Base-by-base conservation (phyloP, 2,113 vertebrate genomes). In the Gopherus flavomarginatus region DNA sequence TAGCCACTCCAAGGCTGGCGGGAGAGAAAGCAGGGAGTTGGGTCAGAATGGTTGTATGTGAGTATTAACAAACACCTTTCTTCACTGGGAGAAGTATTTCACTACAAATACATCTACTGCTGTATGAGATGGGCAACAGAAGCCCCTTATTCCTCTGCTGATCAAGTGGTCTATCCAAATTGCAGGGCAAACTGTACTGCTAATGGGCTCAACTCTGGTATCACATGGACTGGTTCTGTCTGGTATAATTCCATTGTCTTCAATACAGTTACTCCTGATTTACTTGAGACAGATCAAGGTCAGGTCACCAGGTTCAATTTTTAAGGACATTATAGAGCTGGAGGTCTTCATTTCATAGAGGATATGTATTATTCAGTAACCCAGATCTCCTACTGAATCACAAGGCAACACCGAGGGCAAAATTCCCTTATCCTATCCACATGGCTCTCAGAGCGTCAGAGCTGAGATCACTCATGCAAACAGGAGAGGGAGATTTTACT, bases 1-100 rank as follows among this genome's bases (percentile, higher is more conserved):
- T 0, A 98, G 98, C 99, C 99, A 99, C 96, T 99, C 99, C 83
- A 96, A 97, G 1, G 98, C 99, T 99, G 97, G 11, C 50, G 50
- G 83, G 85, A 93, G 75, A 97, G 81, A 86, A 82, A 72, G 89
- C 8, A 77, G 52, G 86, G 31, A 93, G 88, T 11, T 80, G 65
- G 78, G 57, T 29, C 50, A 42, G 24, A 50, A 83, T 62, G 17
- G 8, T 0, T 50, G 0, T 16, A 11, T 2, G 8, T 24, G 16
- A 1, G 11, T 38, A 12, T 47, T 75, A 93, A 14, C 82, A 81
- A 57, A n/a, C 26, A 44, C 21, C 59, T 83, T 86, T 77, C 54
- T 65, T 86, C 50, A n/a, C 75, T 0, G 0, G 85, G 31, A 38
- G 21, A 44, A n/a, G n/a, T n/a, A n/a, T n/a, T n/a, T n/a, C n/a